phyloP scores from a whole-genome alignment of 2,797 vertebrate genomes.

The Chelon auratus region DNA sequence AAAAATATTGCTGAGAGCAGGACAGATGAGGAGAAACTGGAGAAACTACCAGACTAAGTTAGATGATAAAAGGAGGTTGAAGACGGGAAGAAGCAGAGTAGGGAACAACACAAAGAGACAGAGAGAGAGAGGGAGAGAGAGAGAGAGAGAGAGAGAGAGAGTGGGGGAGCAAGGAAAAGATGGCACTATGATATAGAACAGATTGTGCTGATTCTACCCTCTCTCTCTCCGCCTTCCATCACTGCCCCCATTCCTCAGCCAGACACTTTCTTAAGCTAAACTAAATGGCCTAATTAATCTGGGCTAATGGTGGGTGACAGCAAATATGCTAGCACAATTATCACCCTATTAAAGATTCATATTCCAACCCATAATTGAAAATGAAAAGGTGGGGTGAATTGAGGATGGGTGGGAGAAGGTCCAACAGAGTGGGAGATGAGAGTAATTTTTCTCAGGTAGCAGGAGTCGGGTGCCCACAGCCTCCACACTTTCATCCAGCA shows the following conservation, averaged over 20 bases:
- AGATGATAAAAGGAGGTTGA: slow-evolving; percentile 34
- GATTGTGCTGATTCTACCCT: slow-evolving; percentile 82
- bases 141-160: slow-evolving; percentile 37
- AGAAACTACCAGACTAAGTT: slow-evolving; percentile 49
- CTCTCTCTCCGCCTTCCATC: slow-evolving; percentile 72
- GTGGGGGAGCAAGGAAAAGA: slow-evolving; percentile 35
- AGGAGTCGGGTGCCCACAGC: slow-evolving; percentile 30
- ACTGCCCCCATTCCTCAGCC: slow-evolving; percentile 82
- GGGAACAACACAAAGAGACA: slow-evolving; percentile 30
- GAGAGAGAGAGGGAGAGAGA: slow-evolving; percentile 42
- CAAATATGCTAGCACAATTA: slow-evolving; percentile 90
- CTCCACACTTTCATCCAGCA: neutral
- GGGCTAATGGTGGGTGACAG: slow-evolving; percentile 88
- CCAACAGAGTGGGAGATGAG: slow-evolving; percentile 56
- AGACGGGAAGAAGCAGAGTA: slow-evolving; percentile 13
- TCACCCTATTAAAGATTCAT: slow-evolving; percentile 88
- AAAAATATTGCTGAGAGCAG: slow-evolving; percentile 41
- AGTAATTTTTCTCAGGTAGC: slow-evolving; percentile 69
- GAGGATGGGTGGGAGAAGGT: slow-evolving; percentile 62
- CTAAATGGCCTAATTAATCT: slow-evolving; percentile 89
- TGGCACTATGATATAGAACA: slow-evolving; percentile 74
- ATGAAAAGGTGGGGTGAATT: slow-evolving; percentile 76
- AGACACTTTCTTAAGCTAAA: slow-evolving; percentile 86
- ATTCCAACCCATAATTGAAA: slow-evolving; percentile 84
- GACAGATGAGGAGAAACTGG: slow-evolving; percentile 34